Percentiles rank a stretch among this genome's conserved stretches.
Evolutionary conservation across 2,888 invertebrate genomes (phyloP).

Genomic region (Drosophila phalerata): DNA sequence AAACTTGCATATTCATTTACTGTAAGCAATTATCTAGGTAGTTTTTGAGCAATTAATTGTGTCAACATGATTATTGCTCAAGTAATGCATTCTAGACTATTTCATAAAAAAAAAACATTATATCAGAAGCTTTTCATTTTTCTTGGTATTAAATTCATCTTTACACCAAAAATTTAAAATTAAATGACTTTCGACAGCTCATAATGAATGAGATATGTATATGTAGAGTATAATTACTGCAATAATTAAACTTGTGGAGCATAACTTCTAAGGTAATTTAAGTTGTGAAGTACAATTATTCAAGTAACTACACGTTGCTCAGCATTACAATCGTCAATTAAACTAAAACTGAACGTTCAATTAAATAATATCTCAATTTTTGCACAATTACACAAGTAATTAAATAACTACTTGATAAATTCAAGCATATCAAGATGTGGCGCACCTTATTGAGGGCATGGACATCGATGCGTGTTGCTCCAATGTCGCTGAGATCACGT

Average conservation of each 20-base stretch:
- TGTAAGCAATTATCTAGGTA: neutral
- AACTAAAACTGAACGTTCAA: too few species aligned
- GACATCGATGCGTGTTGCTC: constrained; percentile 95
- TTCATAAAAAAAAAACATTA: neutral
- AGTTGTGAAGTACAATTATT: neutral
- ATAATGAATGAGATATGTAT: too few species aligned
- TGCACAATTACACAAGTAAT: constrained; percentile 1
- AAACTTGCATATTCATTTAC: neutral
- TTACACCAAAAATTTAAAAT: too few species aligned
- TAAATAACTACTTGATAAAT: neutral
- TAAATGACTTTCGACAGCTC: too few species aligned
- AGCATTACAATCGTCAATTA: neutral
- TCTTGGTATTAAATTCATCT: too few species aligned
- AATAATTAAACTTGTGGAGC: neutral
- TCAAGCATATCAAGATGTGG: neutral
- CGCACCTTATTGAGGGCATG: constrained; percentile 94
- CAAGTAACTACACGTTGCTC: neutral
- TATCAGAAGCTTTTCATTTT: too few species aligned
- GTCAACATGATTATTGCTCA: neutral
- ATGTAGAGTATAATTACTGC: neutral
- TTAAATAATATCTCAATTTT: too few species aligned
- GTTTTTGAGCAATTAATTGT: neutral
- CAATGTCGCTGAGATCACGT: constrained; percentile 97
- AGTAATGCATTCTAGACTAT: neutral
- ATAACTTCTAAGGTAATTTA: neutral